phyloP scores from a whole-genome alignment of 2,113 vertebrate genomes.

The Zosterops japonicus region DNA sequence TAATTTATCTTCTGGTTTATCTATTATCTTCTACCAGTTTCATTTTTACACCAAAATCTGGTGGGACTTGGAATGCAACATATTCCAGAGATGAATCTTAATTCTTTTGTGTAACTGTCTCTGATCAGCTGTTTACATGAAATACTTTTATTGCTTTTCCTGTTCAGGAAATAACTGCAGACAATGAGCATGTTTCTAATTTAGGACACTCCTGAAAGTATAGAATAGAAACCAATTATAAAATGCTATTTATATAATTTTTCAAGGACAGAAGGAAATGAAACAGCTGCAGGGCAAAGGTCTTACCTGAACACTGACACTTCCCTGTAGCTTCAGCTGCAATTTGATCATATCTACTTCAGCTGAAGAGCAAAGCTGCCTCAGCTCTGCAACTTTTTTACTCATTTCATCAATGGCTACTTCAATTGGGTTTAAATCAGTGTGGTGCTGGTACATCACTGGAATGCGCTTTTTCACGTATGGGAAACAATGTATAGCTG shows the following conservation, averaged over 20 bases:
- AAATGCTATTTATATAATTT: not conserved
- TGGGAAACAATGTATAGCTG: slow-evolving; percentile 95
- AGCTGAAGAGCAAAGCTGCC: slow-evolving; percentile 88
- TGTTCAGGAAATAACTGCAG: not conserved
- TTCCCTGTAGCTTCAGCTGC: slow-evolving; percentile 96
- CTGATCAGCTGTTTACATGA: not conserved
- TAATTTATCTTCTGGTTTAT: not conserved
- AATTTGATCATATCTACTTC: slow-evolving; percentile 99
- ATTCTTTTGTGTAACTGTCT: not conserved
- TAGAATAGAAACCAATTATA: not conserved
- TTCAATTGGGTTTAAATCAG: slow-evolving; percentile 95
- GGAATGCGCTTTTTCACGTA: slow-evolving; percentile 97
- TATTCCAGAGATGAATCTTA: not conserved
- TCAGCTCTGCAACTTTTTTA: slow-evolving; percentile 92
- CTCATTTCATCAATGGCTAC: slow-evolving; percentile 99
- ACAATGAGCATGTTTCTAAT: not conserved
- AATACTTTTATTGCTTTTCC: not conserved
- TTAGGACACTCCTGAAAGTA: not conserved
- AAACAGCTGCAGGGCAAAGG: not conserved
- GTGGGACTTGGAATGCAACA: not conserved
- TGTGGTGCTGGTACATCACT: slow-evolving; percentile 98
- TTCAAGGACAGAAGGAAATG: not conserved
- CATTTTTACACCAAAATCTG: not conserved
- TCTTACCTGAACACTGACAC: slow-evolving; percentile 95
- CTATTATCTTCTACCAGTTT: not conserved